Conservation (phyloP, 2,113 vertebrate genomes). For the Siphamia tubifer region DNA sequence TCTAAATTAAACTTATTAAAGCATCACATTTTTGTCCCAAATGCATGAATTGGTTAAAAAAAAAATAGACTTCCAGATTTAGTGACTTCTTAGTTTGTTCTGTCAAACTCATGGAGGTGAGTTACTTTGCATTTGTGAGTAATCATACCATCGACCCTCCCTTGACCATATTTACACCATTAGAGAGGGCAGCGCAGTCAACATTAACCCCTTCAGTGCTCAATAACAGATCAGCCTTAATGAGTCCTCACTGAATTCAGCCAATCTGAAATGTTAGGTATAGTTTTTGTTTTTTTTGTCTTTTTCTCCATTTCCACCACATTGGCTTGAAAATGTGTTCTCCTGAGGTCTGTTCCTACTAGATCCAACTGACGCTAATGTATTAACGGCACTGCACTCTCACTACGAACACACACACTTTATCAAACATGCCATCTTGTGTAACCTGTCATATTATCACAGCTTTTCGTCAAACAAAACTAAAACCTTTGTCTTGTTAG, state of each 20-base stretch:
- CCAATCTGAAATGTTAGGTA: background rate
- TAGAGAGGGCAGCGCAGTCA: background rate
- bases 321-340: background rate
- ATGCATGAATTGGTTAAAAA: background rate
- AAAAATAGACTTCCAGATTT: background rate
- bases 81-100: no score
- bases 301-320: background rate
- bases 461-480: slow-evolving; percentile 29
- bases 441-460: slow-evolving; percentile 51
- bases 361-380: background rate
- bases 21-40: background rate
- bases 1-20: background rate
- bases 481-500: slow-evolving; percentile 63
- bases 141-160: no score
- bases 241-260: background rate
- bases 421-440: slow-evolving; percentile 12
- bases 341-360: background rate
- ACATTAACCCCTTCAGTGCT: background rate
- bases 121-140: no score
- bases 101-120: background rate
- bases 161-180: background rate
- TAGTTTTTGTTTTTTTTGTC: background rate
- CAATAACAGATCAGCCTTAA: background rate
- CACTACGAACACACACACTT: background rate
- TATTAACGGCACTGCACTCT: background rate